phyloP scores from a whole-genome alignment of 64 coral and sea anemone species.

The Montipora capricornis region DNA sequence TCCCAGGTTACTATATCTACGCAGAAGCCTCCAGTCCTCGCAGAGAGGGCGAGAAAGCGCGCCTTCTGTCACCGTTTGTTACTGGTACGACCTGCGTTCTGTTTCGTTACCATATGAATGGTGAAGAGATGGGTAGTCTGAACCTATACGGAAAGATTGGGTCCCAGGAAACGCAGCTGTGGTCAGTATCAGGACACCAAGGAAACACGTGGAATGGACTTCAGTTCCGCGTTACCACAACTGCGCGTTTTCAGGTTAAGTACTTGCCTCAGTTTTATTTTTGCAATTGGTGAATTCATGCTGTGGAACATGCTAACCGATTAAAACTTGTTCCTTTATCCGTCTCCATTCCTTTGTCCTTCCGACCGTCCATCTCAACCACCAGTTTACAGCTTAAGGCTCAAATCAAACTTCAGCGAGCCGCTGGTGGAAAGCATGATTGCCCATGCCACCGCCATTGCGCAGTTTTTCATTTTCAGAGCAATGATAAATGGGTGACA shows the following conservation, averaged over 20 bases:
- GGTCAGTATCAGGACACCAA: background rate
- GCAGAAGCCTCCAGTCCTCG: slow-evolving; percentile 33
- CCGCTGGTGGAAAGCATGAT: no score
- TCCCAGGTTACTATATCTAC: slow-evolving; percentile 30
- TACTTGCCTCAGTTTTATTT: no score
- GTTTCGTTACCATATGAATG: slow-evolving; percentile 22
- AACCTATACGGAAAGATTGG: background rate
- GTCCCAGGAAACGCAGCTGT: background rate
- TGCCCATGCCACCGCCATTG: no score
- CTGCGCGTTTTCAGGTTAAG: slow-evolving; percentile 9
- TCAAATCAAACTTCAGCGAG: no score
- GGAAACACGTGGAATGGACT: slow-evolving; percentile 1
- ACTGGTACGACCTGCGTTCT: slow-evolving; percentile 5
- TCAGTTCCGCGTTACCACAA: background rate
- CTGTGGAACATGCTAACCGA: no score
- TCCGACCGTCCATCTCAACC: no score
- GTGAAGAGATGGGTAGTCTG: slow-evolving; percentile 6
- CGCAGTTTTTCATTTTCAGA: no score
- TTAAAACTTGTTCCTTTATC: no score
- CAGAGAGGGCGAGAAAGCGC: background rate
- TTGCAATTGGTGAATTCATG: no score
- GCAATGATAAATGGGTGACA: no score
- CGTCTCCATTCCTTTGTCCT: no score
- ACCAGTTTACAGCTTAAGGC: no score
- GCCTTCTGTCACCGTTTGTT: slow-evolving; percentile 10